Conservation (phyloP, 2,888 invertebrate species). For the Rosalia funebris region DNA sequence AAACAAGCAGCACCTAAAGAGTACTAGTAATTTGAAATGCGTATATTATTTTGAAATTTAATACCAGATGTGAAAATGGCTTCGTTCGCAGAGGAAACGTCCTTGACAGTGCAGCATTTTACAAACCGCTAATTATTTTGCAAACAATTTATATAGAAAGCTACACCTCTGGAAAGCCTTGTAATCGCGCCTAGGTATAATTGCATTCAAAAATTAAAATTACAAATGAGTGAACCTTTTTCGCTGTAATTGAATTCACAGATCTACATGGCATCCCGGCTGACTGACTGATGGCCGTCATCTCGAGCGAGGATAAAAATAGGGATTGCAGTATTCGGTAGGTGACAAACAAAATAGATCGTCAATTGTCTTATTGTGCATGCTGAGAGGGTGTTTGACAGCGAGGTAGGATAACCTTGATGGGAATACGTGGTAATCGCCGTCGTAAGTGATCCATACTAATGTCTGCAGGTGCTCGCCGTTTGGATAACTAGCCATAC, state of each 20-base stretch:
- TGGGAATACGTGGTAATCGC: slow-evolving; percentile 37
- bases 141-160: background rate
- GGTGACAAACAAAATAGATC: slow-evolving; percentile 28
- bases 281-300: background rate
- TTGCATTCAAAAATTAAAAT: background rate
- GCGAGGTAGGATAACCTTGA: slow-evolving; percentile 36
- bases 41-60: too few relatives aligned
- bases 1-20: too few relatives aligned
- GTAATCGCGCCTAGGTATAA: background rate
- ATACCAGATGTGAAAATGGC: too few relatives aligned
- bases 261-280: background rate
- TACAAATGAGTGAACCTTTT: background rate
- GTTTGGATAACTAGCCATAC: too few relatives aligned
- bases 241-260: background rate
- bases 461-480: slow-evolving; percentile 25
- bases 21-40: too few relatives aligned
- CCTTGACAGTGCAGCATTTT: too few relatives aligned
- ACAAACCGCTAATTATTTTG: too few relatives aligned
- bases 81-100: too few relatives aligned
- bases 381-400: slow-evolving; percentile 33
- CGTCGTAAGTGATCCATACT: slow-evolving; percentile 34
- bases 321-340: slow-evolving; percentile 11
- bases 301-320: slow-evolving; percentile 1
- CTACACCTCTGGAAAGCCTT: slow-evolving; percentile 1
- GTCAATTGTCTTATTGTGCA: slow-evolving; percentile 33